A percentile compares a stretch with the other conserved stretches of the same genome.
phyloP scores from a whole-genome alignment of 1,140 invertebrate genomes.

The Drosophila mauritiana region DNA sequence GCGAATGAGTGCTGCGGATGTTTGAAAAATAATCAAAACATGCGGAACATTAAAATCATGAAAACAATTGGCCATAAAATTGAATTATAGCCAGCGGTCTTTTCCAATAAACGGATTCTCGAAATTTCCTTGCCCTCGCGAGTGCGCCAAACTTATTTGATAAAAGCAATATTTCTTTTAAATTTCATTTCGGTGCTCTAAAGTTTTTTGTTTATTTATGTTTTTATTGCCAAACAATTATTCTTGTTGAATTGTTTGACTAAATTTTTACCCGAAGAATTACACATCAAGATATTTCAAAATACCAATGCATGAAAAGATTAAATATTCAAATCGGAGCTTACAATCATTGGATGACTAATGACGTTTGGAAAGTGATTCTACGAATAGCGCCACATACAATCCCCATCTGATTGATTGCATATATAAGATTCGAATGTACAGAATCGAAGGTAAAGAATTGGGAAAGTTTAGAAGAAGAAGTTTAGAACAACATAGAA shows the following conservation, averaged over 20 bases:
- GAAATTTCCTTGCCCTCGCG: neutral
- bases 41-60: conserved; percentile 29
- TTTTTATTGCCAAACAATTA: conserved; percentile 43
- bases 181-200: neutral
- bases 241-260: conserved; percentile 10
- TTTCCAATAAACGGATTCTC: conserved; percentile 34
- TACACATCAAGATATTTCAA: neutral
- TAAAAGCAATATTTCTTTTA: conserved; percentile 34
- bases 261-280: conserved; percentile 2
- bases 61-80: conserved; percentile 63
- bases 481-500: too few species aligned
- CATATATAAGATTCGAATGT: neutral
- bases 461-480: neutral
- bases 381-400: neutral
- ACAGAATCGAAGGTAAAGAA: neutral
- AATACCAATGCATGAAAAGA: conserved; percentile 7
- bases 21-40: conserved; percentile 46
- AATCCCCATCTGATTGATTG: neutral
- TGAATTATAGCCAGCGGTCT: conserved; percentile 56
- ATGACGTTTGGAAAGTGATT: neutral
- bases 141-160: conserved; percentile 1
- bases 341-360: neutral
- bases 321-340: conserved; percentile 13
- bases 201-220: conserved; percentile 21
- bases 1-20: conserved; percentile 1